These are phyloP conservation scores for Carassius carassius DNA, from an alignment of 2,113 vertebrate species.

Conservation along the genomic window DNA sequence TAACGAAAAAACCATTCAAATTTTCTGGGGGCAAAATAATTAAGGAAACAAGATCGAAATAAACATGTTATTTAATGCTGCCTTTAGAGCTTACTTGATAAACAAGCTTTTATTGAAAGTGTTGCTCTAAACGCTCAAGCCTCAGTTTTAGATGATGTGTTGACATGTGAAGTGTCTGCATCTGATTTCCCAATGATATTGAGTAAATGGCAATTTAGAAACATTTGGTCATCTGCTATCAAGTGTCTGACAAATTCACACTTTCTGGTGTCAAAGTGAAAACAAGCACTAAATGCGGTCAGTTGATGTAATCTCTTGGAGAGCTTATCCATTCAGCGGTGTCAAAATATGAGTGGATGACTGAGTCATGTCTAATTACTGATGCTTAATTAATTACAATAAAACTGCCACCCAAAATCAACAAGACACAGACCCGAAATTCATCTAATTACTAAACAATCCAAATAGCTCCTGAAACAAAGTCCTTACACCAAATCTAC, in stretches of 20 bases:
- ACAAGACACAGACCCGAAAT: background rate
- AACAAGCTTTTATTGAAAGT: slow-evolving; percentile 55
- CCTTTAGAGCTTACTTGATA: slow-evolving; percentile 3
- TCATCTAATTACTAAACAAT: slow-evolving; percentile 1
- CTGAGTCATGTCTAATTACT: background rate
- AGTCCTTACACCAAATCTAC: background rate
- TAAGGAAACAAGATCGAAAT: background rate
- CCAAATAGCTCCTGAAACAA: background rate
- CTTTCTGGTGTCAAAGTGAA: slow-evolving; percentile 27
- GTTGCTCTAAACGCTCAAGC: slow-evolving; percentile 42
- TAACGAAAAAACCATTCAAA: background rate
- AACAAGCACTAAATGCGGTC: slow-evolving; percentile 30
- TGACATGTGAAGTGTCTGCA: slow-evolving; percentile 8
- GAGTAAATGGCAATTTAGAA: slow-evolving; percentile 5
- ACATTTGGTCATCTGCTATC: slow-evolving; percentile 18
- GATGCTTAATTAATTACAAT: slow-evolving; percentile 4
- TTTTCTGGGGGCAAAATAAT: background rate
- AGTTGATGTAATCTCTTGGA: background rate
- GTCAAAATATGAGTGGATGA: slow-evolving; percentile 1
- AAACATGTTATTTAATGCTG: slow-evolving; percentile 27
- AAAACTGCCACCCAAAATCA: slow-evolving; percentile 21
- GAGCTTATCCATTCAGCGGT: background rate
- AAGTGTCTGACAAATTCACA: slow-evolving; percentile 20
- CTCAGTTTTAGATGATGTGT: slow-evolving; percentile 28
- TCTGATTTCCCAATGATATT: background rate